Percentiles rank a stretch among this genome's conserved stretches.
Conservation (phyloP, 2,797 vertebrate genomes). For the Pseudomugil tenellus region DNA sequence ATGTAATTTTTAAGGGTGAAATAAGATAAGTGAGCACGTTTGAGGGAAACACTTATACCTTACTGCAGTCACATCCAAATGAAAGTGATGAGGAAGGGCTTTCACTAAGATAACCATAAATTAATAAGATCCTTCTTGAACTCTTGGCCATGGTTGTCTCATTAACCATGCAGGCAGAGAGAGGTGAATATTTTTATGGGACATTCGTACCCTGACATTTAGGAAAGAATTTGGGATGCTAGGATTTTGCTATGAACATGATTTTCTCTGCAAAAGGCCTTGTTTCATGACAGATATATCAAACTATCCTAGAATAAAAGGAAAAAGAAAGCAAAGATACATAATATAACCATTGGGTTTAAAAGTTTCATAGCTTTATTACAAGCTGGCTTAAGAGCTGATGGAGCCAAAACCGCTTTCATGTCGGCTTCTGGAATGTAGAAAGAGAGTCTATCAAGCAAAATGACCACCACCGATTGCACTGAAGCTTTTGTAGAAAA, state of each 20-base stretch:
- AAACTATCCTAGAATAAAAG: background rate
- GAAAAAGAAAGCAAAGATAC: background rate
- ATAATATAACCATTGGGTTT: background rate
- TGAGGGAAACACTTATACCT: conserved; percentile 9
- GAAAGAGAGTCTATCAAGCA: background rate
- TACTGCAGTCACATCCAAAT: conserved; percentile 8
- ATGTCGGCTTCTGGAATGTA: background rate
- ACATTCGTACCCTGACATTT: conserved; percentile 14
- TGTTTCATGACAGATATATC: background rate
- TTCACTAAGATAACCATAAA: conserved; percentile 17
- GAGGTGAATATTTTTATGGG: conserved; percentile 9
- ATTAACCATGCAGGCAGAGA: conserved; percentile 18
- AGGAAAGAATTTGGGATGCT: background rate
- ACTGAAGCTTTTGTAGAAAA: background rate
- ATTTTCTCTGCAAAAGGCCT: background rate
- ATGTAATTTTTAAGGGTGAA: conserved; percentile 1
- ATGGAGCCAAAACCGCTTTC: background rate
- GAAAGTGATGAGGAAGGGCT: conserved; percentile 16
- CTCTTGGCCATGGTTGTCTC: conserved; percentile 20
- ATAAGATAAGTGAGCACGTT: conserved; percentile 15
- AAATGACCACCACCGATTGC: background rate
- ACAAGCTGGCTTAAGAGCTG: background rate
- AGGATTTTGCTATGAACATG: too few relatives aligned
- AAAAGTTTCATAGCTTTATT: background rate
- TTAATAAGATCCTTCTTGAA: conserved; percentile 36